phyloP scores from a whole-genome alignment of 2,888 invertebrate genomes.

The Chymomyza amoena region DNA sequence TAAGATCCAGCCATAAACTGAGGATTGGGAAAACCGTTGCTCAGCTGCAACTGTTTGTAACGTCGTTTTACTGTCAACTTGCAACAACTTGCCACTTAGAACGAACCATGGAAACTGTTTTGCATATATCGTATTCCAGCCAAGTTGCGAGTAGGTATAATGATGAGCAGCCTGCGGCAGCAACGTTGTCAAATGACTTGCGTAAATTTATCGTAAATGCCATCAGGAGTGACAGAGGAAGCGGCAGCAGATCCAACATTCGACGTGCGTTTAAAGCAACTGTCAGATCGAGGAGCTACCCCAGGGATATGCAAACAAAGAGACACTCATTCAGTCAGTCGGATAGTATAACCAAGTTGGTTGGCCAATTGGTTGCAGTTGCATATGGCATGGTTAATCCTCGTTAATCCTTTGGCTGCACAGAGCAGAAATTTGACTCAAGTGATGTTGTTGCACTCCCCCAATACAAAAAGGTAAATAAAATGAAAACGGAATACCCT shows the following conservation, averaged over 20 bases:
- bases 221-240: conserved; percentile 60
- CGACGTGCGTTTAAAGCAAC: conserved; percentile 44
- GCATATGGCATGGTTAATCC: conserved; percentile 51
- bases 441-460: conserved; percentile 22
- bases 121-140: conserved; percentile 48
- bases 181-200: conserved; percentile 74
- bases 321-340: conserved; percentile 10
- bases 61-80: conserved; percentile 25
- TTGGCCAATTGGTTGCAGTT: conserved; percentile 33
- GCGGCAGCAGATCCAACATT: conserved; percentile 30
- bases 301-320: neutral
- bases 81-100: neutral
- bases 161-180: conserved; percentile 53
- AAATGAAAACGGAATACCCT: too few species aligned
- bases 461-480: neutral
- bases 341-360: conserved; percentile 3
- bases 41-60: neutral
- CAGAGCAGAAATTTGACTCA: conserved; percentile 42
- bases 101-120: conserved; percentile 24
- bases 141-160: conserved; percentile 43
- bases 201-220: conserved; percentile 77
- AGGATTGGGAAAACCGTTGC: neutral
- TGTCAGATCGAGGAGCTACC: conserved; percentile 6
- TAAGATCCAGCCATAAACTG: neutral
- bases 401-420: conserved; percentile 61